These are phyloP conservation scores for Pachyrhynchus sulphureomaculatus DNA, from an alignment of 1,140 invertebrate species.

Conservation along the genomic window DNA sequence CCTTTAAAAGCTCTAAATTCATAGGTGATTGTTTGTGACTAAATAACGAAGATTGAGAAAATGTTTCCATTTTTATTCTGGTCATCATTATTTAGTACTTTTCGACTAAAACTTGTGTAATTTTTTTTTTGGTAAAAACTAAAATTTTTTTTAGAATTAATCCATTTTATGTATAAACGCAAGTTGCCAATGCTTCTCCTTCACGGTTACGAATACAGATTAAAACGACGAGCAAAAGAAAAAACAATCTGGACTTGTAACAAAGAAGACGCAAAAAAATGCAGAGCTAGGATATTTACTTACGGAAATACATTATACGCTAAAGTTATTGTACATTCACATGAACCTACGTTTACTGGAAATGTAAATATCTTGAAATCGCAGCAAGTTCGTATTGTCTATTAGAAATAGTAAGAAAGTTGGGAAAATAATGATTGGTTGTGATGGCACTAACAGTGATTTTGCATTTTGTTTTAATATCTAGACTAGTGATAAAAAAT, in stretches of 20 bases:
- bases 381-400: not conserved
- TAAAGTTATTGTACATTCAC: conserved; percentile 4
- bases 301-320: conserved; percentile 4
- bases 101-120: too few species aligned
- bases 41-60: too few species aligned
- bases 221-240: not conserved
- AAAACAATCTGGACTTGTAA: conserved; percentile 16
- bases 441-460: not conserved
- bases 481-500: not conserved
- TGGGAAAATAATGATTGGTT: not conserved
- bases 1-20: too few species aligned
- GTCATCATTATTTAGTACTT: too few species aligned
- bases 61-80: too few species aligned
- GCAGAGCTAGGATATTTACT: conserved; percentile 15
- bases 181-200: conserved; percentile 13
- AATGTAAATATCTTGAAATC: not conserved
- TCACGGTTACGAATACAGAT: conserved; percentile 4
- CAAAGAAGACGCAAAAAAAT: conserved; percentile 12
- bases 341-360: conserved; percentile 6
- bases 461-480: not conserved
- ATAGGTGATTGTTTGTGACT: too few species aligned
- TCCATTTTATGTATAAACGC: conserved; percentile 10
- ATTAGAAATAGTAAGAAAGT: not conserved
- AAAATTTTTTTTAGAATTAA: conserved; percentile 1
- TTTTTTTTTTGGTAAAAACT: too few species aligned